Percentiles rank a stretch among this genome's conserved stretches.
Conservation (phyloP, 2,797 vertebrate species). For the Tokudaia muenninki region DNA sequence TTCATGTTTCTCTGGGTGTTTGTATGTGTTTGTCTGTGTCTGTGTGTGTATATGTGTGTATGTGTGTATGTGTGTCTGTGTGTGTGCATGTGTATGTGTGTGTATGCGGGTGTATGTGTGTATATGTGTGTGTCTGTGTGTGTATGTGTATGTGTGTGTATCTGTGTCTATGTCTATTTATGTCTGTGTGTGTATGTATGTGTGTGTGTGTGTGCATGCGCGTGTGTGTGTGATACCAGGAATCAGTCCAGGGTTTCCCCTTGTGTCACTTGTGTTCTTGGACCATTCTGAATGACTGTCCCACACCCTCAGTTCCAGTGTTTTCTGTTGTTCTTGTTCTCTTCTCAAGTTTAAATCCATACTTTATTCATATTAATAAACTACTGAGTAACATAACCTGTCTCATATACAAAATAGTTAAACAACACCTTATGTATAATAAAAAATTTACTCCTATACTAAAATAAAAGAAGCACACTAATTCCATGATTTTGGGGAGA, state of each 20-base stretch:
- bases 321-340: background rate
- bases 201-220: too few relatives aligned
- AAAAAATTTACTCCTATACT: constrained; percentile 36
- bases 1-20: background rate
- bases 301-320: too few relatives aligned
- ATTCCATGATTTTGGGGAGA: constrained; percentile 62
- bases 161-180: too few relatives aligned
- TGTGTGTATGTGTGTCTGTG: too few relatives aligned
- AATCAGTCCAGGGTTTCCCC: background rate
- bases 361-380: constrained; percentile 31
- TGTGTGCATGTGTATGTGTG: too few relatives aligned
- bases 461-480: constrained; percentile 45
- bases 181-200: too few relatives aligned
- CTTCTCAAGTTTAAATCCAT: background rate
- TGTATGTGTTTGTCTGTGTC: too few relatives aligned
- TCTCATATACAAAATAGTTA: constrained; percentile 12
- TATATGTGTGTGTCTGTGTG: too few relatives aligned
- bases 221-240: background rate
- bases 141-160: background rate
- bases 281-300: background rate
- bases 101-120: background rate
- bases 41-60: too few relatives aligned
- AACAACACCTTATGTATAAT: background rate
- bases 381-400: background rate
- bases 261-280: background rate